These are phyloP conservation scores for pig (Sus scrofa) DNA, from an alignment of 2,113 vertebrate genomes.

Conservation along the genomic window DNA sequence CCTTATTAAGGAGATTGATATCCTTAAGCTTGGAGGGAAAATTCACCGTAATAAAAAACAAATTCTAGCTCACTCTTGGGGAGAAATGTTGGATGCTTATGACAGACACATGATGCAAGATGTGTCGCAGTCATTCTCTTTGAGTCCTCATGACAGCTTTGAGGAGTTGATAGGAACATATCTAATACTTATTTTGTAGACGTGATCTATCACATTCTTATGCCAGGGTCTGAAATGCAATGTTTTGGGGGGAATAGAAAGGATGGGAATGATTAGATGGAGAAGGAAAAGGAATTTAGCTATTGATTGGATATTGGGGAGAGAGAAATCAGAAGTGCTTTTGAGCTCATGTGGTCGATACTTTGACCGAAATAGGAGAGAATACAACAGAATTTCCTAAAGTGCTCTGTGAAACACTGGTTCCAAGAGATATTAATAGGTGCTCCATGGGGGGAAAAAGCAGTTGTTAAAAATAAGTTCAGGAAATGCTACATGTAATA, in stretches of 20 bases:
- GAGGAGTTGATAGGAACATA: not conserved
- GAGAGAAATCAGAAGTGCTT: not conserved
- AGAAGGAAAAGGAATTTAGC: not conserved
- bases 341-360: not conserved
- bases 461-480: conserved; percentile 71
- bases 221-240: not conserved
- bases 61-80: not conserved
- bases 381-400: conserved; percentile 29
- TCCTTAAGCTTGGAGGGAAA: conserved; percentile 35
- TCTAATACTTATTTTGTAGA: conserved; percentile 16
- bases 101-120: not conserved
- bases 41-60: not conserved
- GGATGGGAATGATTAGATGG: not conserved
- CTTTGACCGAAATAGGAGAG: conserved; percentile 46
- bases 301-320: not conserved
- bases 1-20: not conserved
- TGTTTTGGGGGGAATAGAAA: conserved; percentile 12
- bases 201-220: conserved; percentile 20
- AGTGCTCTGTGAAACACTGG: conserved; percentile 65
- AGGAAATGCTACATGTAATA: conserved; percentile 59
- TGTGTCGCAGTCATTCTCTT: not conserved
- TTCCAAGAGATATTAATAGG: conserved; percentile 70
- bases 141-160: not conserved
- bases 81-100: conserved; percentile 16
- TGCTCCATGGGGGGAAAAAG: not conserved